Percentiles rank a stretch among this genome's conserved stretches.
Evolutionary conservation across 2,113 vertebrate genomes (phyloP).

Genomic region (Hypanus sabinus): DNA sequence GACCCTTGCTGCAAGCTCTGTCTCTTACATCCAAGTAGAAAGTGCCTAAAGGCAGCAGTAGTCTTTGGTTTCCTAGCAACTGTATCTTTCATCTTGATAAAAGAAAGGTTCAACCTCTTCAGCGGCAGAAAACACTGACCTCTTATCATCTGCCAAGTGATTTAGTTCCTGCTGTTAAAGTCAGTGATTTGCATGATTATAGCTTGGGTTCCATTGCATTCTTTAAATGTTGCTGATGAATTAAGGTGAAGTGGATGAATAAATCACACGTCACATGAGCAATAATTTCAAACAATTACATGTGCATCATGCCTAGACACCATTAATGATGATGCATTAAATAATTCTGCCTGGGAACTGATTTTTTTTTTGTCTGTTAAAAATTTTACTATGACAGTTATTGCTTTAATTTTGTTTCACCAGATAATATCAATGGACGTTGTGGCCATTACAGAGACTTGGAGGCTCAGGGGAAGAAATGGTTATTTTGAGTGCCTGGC

Average conservation of each 20-base stretch:
- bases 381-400: background rate
- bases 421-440: no score
- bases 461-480: no score
- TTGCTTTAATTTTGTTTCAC: background rate
- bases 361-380: background rate
- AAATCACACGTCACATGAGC: background rate
- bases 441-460: no score
- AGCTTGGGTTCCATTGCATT: background rate
- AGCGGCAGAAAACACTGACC: background rate
- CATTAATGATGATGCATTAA: background rate
- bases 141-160: background rate
- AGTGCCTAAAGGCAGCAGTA: background rate
- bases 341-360: background rate
- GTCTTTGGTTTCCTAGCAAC: background rate
- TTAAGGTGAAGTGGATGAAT: background rate
- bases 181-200: background rate
- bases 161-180: background rate
- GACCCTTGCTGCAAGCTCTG: background rate
- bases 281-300: slow-evolving; percentile 2
- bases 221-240: background rate
- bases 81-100: background rate
- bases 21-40: background rate
- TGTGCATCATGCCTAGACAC: background rate
- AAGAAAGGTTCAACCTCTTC: background rate
- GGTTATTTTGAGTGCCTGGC: no score